phyloP scores from a whole-genome alignment of 2,113 vertebrate genomes.

The Hassar affinis region DNA sequence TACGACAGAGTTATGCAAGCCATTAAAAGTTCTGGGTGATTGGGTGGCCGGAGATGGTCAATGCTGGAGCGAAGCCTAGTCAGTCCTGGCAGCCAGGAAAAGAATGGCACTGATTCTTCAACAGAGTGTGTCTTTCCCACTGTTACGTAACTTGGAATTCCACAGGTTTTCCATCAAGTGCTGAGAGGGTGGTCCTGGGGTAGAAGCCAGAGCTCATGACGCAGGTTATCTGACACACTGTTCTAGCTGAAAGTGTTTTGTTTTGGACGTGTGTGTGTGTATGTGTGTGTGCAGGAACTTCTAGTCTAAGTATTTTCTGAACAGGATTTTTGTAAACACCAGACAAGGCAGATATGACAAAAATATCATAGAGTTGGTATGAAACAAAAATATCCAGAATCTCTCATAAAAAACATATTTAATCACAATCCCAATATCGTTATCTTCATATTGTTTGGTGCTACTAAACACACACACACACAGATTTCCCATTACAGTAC shows the following conservation, averaged over 20 bases:
- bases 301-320: neutral
- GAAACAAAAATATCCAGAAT: neutral
- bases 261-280: neutral
- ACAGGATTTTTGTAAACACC: neutral
- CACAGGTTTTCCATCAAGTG: slow-evolving; percentile 42
- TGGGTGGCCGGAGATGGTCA: slow-evolving; percentile 14
- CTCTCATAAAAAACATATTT: neutral
- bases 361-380: too few relatives aligned
- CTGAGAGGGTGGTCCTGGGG: slow-evolving; percentile 15
- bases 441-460: neutral
- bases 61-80: slow-evolving; percentile 21
- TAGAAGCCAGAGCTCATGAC: slow-evolving; percentile 26
- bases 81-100: slow-evolving; percentile 1
- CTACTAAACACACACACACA: neutral
- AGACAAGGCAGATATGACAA: neutral
- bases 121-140: slow-evolving; percentile 11
- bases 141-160: slow-evolving; percentile 41
- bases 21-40: neutral
- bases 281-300: neutral
- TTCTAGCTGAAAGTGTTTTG: slow-evolving; percentile 3
- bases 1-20: slow-evolving; percentile 16
- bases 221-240: slow-evolving; percentile 28
- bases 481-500: neutral
- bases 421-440: neutral
- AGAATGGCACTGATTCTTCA: slow-evolving; percentile 19